These are phyloP conservation scores for Lucilia cuprina DNA, from an alignment of 1,140 invertebrate species.

Conservation along the genomic window DNA sequence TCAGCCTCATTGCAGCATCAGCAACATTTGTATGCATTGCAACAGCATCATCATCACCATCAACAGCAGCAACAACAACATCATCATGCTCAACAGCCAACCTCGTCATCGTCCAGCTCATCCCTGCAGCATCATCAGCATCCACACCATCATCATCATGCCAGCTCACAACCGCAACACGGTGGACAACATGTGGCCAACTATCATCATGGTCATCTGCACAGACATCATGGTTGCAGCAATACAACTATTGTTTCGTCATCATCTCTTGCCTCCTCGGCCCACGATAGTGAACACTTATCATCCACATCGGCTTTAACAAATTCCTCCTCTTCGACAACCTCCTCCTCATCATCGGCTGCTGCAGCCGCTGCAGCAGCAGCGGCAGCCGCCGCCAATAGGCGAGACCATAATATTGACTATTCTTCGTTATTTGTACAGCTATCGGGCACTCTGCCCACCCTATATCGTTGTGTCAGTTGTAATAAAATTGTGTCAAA, in stretches of 20 bases:
- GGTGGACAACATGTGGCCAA: slow-evolving; percentile 45
- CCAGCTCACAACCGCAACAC: slow-evolving; percentile 41
- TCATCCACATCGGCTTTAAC: slow-evolving; percentile 35
- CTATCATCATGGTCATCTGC: slow-evolving; percentile 41
- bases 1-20: slow-evolving; percentile 30
- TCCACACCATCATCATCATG: slow-evolving; percentile 38
- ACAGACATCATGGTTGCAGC: slow-evolving; percentile 15
- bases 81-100: slow-evolving; percentile 36
- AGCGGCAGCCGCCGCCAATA: slow-evolving; percentile 54
- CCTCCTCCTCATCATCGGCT: slow-evolving; percentile 15
- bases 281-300: slow-evolving; percentile 6
- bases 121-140: slow-evolving; percentile 39
- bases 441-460: slow-evolving; percentile 59
- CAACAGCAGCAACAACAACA: slow-evolving; percentile 41
- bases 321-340: slow-evolving; percentile 26
- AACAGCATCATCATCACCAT: slow-evolving; percentile 33
- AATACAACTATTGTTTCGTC: slow-evolving; percentile 6
- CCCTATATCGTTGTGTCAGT: slow-evolving; percentile 60
- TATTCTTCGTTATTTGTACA: slow-evolving; percentile 61
- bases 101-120: slow-evolving; percentile 31
- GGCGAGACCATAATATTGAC: slow-evolving; percentile 61
- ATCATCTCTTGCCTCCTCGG: not conserved
- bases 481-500: slow-evolving; percentile 78
- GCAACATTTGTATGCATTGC: slow-evolving; percentile 43
- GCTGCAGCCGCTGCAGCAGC: slow-evolving; percentile 46